Evolutionary conservation across 2,888 invertebrate species (phyloP).

Genomic region (Sinohyriopsis cumingii): DNA sequence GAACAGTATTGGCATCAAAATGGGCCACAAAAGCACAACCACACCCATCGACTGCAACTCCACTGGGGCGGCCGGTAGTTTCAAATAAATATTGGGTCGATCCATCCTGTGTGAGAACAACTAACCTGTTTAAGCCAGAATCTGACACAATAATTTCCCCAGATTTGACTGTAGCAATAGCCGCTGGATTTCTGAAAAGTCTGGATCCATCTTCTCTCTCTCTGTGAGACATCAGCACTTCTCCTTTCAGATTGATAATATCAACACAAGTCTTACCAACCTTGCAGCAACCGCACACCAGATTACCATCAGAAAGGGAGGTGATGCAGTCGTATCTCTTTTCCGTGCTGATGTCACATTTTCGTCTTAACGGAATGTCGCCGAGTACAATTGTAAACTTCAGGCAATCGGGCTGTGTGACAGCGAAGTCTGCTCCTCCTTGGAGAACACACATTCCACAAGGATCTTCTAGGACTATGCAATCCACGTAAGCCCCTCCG

Average conservation of each 20-base stretch:
- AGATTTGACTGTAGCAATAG: slow-evolving; percentile 30
- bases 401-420: slow-evolving; percentile 38
- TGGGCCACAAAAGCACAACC: slow-evolving; percentile 36
- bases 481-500: slow-evolving; percentile 27
- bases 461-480: slow-evolving; percentile 35
- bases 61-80: slow-evolving; percentile 38
- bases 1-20: slow-evolving; percentile 37
- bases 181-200: slow-evolving; percentile 39
- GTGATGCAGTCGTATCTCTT: slow-evolving; percentile 43
- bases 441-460: slow-evolving; percentile 35
- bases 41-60: slow-evolving; percentile 28
- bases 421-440: slow-evolving; percentile 29
- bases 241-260: slow-evolving; percentile 36
- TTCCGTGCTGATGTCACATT: slow-evolving; percentile 29
- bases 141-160: slow-evolving; percentile 40
- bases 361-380: slow-evolving; percentile 25
- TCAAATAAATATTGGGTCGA: slow-evolving; percentile 31
- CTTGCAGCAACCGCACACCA: slow-evolving; percentile 43
- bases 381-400: slow-evolving; percentile 38
- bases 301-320: slow-evolving; percentile 31
- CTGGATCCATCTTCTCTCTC: slow-evolving; percentile 16
- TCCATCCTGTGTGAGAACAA: slow-evolving; percentile 32
- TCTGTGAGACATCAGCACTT: slow-evolving; percentile 30
- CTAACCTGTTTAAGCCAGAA: slow-evolving; percentile 31
- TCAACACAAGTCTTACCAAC: slow-evolving; percentile 36